These are phyloP conservation scores for Venusia cambrica DNA, from an alignment of 2,888 invertebrate genomes.

Conservation along the genomic window DNA sequence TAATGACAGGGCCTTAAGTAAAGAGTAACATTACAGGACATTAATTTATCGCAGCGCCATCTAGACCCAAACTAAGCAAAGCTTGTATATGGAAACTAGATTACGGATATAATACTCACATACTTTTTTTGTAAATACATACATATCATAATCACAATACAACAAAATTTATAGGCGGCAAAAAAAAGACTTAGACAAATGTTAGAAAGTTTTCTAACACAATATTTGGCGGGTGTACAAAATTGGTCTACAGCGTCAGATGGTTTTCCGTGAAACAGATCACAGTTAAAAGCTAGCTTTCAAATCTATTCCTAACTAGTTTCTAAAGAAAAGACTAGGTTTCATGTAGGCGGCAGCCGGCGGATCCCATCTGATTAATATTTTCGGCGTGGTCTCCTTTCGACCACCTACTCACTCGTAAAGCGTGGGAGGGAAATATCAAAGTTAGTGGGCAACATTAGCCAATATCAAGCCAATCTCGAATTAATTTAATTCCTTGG, in stretches of 20 bases:
- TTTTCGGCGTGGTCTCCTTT: constrained; percentile 33
- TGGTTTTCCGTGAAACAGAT: constrained; percentile 1
- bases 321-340: constrained; percentile 13
- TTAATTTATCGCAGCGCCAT: too few species aligned
- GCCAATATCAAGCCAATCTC: constrained; percentile 23
- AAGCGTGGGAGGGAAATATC: constrained; percentile 32
- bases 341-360: constrained; percentile 21
- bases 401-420: constrained; percentile 33
- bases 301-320: constrained; percentile 10
- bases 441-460: constrained; percentile 20
- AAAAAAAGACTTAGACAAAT: neutral
- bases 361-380: constrained; percentile 29
- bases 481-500: constrained; percentile 25
- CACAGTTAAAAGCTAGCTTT: constrained; percentile 13
- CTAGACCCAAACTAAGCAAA: too few species aligned
- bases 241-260: constrained; percentile 2
- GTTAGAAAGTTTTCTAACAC: constrained; percentile 2
- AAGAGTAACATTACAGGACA: too few species aligned
- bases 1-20: too few species aligned
- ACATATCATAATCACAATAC: too few species aligned
- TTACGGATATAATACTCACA: too few species aligned
- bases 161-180: too few species aligned
- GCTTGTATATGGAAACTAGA: too few species aligned
- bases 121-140: too few species aligned
- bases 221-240: constrained; percentile 5